Evolutionary conservation across 2,888 invertebrate species (phyloP).

Genomic region (Furcula furcula): DNA sequence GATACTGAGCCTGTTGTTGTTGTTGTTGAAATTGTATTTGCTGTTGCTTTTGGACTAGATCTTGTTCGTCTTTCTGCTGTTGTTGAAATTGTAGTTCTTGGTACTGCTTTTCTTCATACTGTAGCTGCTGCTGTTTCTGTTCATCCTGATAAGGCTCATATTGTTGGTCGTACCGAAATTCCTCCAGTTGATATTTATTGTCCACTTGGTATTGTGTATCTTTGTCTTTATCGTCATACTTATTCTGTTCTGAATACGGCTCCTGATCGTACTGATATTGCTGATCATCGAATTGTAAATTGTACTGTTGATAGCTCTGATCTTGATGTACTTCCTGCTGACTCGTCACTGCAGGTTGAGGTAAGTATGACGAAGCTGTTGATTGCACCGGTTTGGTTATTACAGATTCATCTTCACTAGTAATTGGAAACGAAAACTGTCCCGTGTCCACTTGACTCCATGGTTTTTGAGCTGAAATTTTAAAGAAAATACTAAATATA

Average conservation of each 20-base stretch:
- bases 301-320: conserved; percentile 52
- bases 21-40: conserved; percentile 37
- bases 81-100: conserved; percentile 38
- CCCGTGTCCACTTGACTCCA: conserved; percentile 66
- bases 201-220: conserved; percentile 5
- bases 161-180: conserved; percentile 28
- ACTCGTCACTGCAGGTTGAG: conserved; percentile 54
- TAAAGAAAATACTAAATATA: conserved; percentile 51
- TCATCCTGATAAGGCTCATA: conserved; percentile 33
- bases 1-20: conserved; percentile 35
- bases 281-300: conserved; percentile 43
- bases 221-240: conserved; percentile 29
- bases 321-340: conserved; percentile 53
- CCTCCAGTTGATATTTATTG: conserved; percentile 20
- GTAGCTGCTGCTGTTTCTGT: conserved; percentile 28
- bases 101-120: conserved; percentile 35
- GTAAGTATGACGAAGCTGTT: conserved; percentile 55
- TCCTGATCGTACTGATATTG: conserved; percentile 34
- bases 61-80: conserved; percentile 36
- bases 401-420: conserved; percentile 57
- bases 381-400: conserved; percentile 58
- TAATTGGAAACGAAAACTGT: conserved; percentile 63
- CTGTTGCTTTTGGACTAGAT: conserved; percentile 38
- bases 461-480: conserved; percentile 73
- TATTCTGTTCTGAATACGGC: conserved; percentile 31